Evolutionary conservation across 2,797 vertebrate genomes (phyloP), one percentile per base, ranked within the genome.

Genomic region (Megaceryle alcyon): DNA sequence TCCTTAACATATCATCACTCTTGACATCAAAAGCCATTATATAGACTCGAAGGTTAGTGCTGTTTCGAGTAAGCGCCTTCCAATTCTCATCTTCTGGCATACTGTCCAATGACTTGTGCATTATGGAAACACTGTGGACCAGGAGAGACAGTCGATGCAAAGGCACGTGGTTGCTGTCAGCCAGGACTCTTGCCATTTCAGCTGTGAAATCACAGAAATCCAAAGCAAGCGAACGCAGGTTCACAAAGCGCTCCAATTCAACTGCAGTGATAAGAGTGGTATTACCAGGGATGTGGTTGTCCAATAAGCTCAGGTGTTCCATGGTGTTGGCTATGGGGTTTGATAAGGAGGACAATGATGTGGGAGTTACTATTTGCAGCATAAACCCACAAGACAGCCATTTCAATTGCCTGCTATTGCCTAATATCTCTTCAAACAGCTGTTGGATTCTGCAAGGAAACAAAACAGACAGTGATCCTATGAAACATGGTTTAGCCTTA

Each of bases 141-240:
- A 99, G 98, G 94, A 99, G 98, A 81, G 99, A 99, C 72, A 99
- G 98, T 97, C 99, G 99, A 97, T 99, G 99, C 92, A 99, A 98
- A 86, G 99, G 99, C 95, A 98, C 98, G 43, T 99, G 99, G 94
- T 98, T 98, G 71, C 98, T 98, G 87, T 98, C 98, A 14, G 99
- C 98, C 96, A 99, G 98, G 94, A 99, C 98, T 97, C 98, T 98
- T 85, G 99, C 99, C 97, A 99, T 99, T 95, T 99, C 98, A 82
- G 99, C 98, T 86, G 99, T 99, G 93, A 99, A 99, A 98, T 99
- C 99, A 92, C 99, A 99, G 98, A 99, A 99, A 98, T 99, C 99
- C 97, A 99, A 97, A 95, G 99, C 99, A 46, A 99, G 98, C 31
- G 99, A 99, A 78, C 96, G 98, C 93, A 99, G 98, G 94, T 98